Conservation (phyloP, 2,797 vertebrate species). For the Intellagama lesueurii region DNA sequence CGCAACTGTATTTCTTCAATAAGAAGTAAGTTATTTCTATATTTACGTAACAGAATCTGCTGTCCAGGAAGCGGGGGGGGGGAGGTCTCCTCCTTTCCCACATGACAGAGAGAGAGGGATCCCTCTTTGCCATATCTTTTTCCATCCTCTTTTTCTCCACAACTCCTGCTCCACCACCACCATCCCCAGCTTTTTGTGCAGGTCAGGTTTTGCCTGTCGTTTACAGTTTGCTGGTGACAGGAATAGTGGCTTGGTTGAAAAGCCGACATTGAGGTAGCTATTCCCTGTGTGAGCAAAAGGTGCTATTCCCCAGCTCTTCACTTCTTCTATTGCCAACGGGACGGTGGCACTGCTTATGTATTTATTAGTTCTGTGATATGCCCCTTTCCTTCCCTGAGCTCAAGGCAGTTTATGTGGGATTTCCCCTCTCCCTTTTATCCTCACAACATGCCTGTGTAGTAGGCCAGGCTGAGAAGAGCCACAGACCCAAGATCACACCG, state of each 20-base stretch:
- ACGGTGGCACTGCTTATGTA: background rate
- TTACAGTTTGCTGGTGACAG: background rate
- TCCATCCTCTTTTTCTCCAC: background rate
- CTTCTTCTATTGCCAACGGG: background rate
- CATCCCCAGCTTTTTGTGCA: no score
- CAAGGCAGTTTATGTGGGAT: no score
- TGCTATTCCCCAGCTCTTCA: background rate
- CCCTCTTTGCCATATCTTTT: background rate
- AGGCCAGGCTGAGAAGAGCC: no score
- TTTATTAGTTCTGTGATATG: no score
- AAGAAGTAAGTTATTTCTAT: conserved; percentile 87
- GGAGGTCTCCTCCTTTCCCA: background rate
- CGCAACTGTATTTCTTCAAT: conserved; percentile 95
- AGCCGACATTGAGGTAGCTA: background rate
- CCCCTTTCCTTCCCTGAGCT: no score
- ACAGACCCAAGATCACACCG: no score
- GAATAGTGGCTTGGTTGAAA: background rate
- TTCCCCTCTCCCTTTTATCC: no score
- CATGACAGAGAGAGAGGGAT: background rate
- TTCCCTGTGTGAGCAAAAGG: background rate
- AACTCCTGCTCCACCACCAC: background rate
- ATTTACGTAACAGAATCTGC: conserved; percentile 31
- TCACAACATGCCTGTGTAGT: no score
- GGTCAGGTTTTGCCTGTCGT: no score
- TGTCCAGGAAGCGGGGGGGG: background rate